Base-by-base conservation (phyloP, 2,113 vertebrate genomes). In the Cebidichthys violaceus region DNA sequence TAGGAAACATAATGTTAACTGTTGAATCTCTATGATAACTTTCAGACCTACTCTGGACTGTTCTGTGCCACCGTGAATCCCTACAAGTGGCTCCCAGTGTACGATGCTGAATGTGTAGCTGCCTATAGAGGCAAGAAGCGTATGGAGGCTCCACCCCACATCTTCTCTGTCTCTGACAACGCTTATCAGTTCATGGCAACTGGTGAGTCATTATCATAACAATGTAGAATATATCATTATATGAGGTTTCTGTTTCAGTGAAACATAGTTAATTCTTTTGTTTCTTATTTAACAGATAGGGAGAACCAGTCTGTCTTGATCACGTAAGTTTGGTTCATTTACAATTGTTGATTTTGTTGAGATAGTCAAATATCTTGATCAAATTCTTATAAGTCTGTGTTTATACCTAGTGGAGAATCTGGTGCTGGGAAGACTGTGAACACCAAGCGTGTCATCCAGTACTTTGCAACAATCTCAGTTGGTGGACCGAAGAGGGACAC, bases 391-490 rank as follows among this genome's bases (percentile, higher is more conserved):
- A 71, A 70, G 22, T 70, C 39, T 84, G 0, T 82, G 0, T 89
- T 52, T 77, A 75, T 80, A 81, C 67, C 74, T 64, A 92, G 91
- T 83, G 91, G 91, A 90, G 91, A 92, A 86, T 92, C 91, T 82
- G 91, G 91, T 89, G 91, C 91, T 15, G 91, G 92, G 88, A 93
- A 93, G 89, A 93, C 92, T 89, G 91, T 92, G 43, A 92, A 92
- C 91, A 92, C 91, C 65, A 91, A 92, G 73, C 91, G 91, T 92
- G 91, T 92, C 87, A 92, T 92, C 79, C 91, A 92, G 90, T 92
- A 92, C 84, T 92, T 92, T 62, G 91, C 91, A 33, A 92, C 91
- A 43, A 92, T 92, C 33, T 82, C 91, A 83, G 90, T 90, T 75
- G 86, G 79, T 29, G 87, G 87, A 55, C 82, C 87, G 79, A 86